Base-by-base conservation (phyloP, 1,140 invertebrate genomes). In the Sarcophaga peregrina region DNA sequence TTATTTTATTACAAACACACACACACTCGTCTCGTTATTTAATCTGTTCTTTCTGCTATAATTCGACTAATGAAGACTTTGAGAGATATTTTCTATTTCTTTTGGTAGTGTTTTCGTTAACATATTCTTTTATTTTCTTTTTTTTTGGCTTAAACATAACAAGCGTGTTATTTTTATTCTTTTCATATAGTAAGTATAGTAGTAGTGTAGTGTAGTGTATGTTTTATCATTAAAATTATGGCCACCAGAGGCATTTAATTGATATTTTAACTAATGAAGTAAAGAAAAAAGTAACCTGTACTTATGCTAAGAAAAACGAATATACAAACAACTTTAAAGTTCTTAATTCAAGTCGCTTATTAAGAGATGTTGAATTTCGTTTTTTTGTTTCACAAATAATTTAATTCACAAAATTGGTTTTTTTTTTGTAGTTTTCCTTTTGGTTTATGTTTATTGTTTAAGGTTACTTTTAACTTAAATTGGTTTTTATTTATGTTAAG, bases 391-490 rank as follows among this genome's bases (percentile, higher is more conserved):
- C 17, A 4, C 17, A 68, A 68, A 68, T 68, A 68, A 68, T 68
- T 68, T 20, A 68, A 68, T 68, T 68, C 10, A 68, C n/a, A 8
- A 5, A 58, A 13, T 58, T 58, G 4, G 13, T 58, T 13, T 20
- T 68, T 68, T n/a, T 11, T 62, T 68, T 8, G n/a, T n/a, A 68
- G 62, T 68, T 68, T 68, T 68, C 20, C n/a, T 68, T 68, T 68
- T 68, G 62, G 62, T 68, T 68, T 68, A 25, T 50, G 15, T 20
- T 78, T 78, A 48, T 78, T 78, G 47, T 50, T 78, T 78, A 78
- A 78, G 75, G 75, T 78, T 78, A 78, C 75, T 78, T 78, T 78
- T 78, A 20, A 78, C 75, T 78, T 78, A 78, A 52, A 78, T 78
- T 78, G 50, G 47, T 78, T 37, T 68, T 58, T n/a, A 58, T 58